Conservation (phyloP, 2,113 vertebrate species). For the Corythaixoides concolor region DNA sequence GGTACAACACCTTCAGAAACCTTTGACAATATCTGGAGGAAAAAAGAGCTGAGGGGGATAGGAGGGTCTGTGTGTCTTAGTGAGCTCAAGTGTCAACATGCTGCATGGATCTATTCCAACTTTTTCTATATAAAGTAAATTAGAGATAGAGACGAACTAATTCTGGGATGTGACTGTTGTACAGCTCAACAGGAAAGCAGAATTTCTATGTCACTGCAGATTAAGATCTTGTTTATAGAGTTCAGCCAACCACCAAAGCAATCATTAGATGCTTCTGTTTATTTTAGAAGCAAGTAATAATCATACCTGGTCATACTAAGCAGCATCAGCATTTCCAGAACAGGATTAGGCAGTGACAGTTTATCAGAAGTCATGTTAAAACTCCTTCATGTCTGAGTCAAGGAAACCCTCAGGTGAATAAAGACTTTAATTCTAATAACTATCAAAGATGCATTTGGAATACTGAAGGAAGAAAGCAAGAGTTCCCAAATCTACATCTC, state of each 20-base stretch:
- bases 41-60: neutral
- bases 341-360: conserved; percentile 2
- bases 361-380: neutral
- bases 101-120: neutral
- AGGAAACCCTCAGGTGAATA: neutral
- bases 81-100: neutral
- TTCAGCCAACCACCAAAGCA: neutral
- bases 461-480: neutral
- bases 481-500: neutral
- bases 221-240: neutral
- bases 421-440: neutral
- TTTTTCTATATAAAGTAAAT: neutral
- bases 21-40: neutral
- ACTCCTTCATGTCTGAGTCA: neutral
- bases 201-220: neutral
- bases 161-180: neutral
- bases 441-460: neutral
- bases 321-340: neutral
- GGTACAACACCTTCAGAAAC: neutral
- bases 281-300: neutral
- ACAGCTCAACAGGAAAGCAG: neutral
- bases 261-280: neutral
- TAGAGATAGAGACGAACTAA: neutral
- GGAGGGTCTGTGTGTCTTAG: neutral
- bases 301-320: neutral